Evolutionary conservation across 1,140 invertebrate genomes (phyloP).

Genomic region (Drosophila lacteicornis): DNA sequence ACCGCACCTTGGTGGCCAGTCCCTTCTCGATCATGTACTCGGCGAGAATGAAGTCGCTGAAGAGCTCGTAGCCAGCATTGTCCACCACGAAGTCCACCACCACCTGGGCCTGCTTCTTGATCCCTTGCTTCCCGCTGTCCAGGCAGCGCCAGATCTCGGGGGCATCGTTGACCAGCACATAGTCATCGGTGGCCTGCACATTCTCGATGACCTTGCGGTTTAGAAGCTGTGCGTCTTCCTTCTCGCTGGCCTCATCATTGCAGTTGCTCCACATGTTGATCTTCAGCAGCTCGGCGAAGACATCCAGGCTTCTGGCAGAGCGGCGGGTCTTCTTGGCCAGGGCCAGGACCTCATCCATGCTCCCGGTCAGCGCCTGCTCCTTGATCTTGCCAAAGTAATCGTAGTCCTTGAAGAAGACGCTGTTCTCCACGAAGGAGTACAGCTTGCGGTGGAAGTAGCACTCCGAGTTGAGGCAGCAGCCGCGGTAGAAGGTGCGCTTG

Average conservation of each 20-base stretch:
- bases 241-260: slow-evolving; percentile 88
- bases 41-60: slow-evolving; percentile 94
- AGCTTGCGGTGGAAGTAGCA: slow-evolving; percentile 97
- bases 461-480: slow-evolving; percentile 95
- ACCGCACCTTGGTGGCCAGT: slow-evolving; percentile 90
- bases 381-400: slow-evolving; percentile 94
- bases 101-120: slow-evolving; percentile 41
- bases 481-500: slow-evolving; percentile 90
- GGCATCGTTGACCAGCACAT: slow-evolving; percentile 90
- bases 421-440: slow-evolving; percentile 90
- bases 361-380: slow-evolving; percentile 86
- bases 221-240: not conserved
- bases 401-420: slow-evolving; percentile 89
- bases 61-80: slow-evolving; percentile 97
- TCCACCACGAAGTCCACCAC: slow-evolving; percentile 93
- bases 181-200: slow-evolving; percentile 87
- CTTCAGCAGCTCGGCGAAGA: slow-evolving; percentile 87
- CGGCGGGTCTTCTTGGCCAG: slow-evolving; percentile 84
- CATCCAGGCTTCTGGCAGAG: slow-evolving; percentile 72
- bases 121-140: slow-evolving; percentile 15
- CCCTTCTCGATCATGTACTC: slow-evolving; percentile 90
- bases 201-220: slow-evolving; percentile 87
- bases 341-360: slow-evolving; percentile 86
- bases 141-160: slow-evolving; percentile 86
- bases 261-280: slow-evolving; percentile 90